These are phyloP conservation scores for Pocillopora grandis DNA, from an alignment of 92 coral and sea anemone species.

Conservation along the genomic window DNA sequence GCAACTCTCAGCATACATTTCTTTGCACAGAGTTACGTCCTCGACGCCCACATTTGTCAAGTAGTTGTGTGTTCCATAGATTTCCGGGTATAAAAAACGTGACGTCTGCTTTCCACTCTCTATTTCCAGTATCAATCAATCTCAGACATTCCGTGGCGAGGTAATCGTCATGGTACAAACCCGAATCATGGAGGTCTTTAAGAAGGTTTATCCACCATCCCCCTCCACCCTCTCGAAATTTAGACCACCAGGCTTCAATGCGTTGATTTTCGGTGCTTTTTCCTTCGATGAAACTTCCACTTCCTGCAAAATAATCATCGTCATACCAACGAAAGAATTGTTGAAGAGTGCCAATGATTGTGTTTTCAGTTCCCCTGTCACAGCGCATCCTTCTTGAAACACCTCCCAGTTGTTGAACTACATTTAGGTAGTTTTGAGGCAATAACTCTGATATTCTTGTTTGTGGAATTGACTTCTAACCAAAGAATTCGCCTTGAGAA, in stretches of 20 bases:
- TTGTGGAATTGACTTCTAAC: slow-evolving; percentile 61
- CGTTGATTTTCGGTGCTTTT: slow-evolving; percentile 54
- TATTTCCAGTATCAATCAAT: slow-evolving; percentile 3
- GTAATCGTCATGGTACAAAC: slow-evolving; percentile 14
- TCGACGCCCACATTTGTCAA: slow-evolving; percentile 44
- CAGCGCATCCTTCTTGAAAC: slow-evolving; percentile 51
- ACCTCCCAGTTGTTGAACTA: slow-evolving; percentile 61
- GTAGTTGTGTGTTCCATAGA: slow-evolving; percentile 36
- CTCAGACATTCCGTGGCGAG: slow-evolving; percentile 33
- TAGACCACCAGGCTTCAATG: slow-evolving; percentile 56
- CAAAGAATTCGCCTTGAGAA: slow-evolving; percentile 69
- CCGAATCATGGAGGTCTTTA: slow-evolving; percentile 55
- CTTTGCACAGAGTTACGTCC: slow-evolving; percentile 49
- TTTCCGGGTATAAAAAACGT: background rate
- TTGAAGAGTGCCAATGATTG: slow-evolving; percentile 41
- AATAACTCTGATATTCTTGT: slow-evolving; percentile 56
- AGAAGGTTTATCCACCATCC: slow-evolving; percentile 63
- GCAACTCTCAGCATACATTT: slow-evolving; percentile 54
- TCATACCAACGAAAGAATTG: slow-evolving; percentile 54
- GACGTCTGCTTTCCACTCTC: slow-evolving; percentile 44
- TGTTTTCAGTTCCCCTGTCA: slow-evolving; percentile 64
- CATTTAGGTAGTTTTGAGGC: slow-evolving; percentile 42
- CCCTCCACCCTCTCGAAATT: slow-evolving; percentile 42
- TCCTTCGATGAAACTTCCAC: slow-evolving; percentile 51
- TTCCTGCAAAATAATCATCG: slow-evolving; percentile 38